These are phyloP conservation scores for Horisme vitalbata DNA, from an alignment of 2,888 invertebrate species.

Conservation along the genomic window DNA sequence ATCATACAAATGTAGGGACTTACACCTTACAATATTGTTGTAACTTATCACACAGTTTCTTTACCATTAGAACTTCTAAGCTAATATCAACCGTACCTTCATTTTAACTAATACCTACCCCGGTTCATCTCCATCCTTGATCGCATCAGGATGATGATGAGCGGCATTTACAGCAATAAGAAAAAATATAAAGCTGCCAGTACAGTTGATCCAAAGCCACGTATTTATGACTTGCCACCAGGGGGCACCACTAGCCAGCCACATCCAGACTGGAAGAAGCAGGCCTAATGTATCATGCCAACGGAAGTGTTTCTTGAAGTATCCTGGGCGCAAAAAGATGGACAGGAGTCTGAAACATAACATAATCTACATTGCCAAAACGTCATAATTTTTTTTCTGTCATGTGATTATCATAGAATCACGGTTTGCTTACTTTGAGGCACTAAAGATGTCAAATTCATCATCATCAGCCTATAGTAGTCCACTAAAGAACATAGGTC, in stretches of 20 bases:
- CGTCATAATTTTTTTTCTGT: no score
- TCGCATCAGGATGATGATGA: constrained; percentile 91
- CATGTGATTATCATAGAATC: no score
- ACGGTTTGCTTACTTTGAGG: no score
- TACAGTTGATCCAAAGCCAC: constrained; percentile 83
- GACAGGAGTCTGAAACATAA: constrained; percentile 43
- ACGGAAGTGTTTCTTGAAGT: constrained; percentile 54
- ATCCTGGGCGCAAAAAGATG: constrained; percentile 52
- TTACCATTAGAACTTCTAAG: no score
- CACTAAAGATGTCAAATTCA: no score
- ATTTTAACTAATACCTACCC: constrained; percentile 62
- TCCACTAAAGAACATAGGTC: no score
- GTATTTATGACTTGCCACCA: constrained; percentile 57
- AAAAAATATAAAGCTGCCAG: constrained; percentile 84
- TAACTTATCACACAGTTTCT: no score
- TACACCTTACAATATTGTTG: no score
- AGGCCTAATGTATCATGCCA: constrained; percentile 65
- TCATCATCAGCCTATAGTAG: no score
- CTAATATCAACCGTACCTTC: no score
- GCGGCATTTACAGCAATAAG: constrained; percentile 88
- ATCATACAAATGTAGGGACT: no score
- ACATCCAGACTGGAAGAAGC: constrained; percentile 72
- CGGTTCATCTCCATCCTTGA: constrained; percentile 90
- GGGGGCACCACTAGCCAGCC: constrained; percentile 52
- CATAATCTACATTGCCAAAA: neutral